Conservation (phyloP, 2,888 invertebrate species). For the Dasysyrphus tricinctus region DNA sequence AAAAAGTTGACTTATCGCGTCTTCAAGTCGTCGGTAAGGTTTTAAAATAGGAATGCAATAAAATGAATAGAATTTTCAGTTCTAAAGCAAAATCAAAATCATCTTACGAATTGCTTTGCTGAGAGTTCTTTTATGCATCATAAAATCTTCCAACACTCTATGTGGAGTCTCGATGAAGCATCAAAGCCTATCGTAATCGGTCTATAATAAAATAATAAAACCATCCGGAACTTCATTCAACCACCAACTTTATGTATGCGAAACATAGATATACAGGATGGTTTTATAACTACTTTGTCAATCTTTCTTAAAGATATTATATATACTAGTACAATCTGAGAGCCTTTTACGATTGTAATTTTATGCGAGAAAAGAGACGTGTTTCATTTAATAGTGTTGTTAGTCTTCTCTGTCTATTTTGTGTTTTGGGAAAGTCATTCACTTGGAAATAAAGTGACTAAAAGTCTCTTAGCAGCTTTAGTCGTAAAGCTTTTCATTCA, state of each 20-base stretch:
- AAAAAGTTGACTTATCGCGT: not conserved
- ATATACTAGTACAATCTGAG: slow-evolving; percentile 29
- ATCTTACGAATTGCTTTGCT: not conserved
- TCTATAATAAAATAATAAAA: slow-evolving; percentile 33
- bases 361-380: slow-evolving; percentile 53
- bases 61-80: not conserved
- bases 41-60: not conserved
- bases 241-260: slow-evolving; percentile 29
- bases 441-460: slow-evolving; percentile 61
- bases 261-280: slow-evolving; percentile 21
- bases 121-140: not conserved
- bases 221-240: slow-evolving; percentile 1
- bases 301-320: slow-evolving; percentile 54
- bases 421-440: slow-evolving; percentile 61
- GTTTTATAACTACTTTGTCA: slow-evolving; percentile 54
- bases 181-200: not conserved
- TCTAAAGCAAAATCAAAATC: not conserved
- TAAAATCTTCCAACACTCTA: not conserved
- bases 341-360: slow-evolving; percentile 54
- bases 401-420: slow-evolving; percentile 6
- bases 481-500: slow-evolving; percentile 25
- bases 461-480: slow-evolving; percentile 39
- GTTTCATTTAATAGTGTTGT: slow-evolving; percentile 35
- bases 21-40: too few relatives aligned
- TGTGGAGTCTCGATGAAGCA: not conserved